A percentile compares a stretch with the other conserved stretches of the same genome.
Conservation (phyloP, 2,888 invertebrate species). For the Sthenelais limicola region DNA sequence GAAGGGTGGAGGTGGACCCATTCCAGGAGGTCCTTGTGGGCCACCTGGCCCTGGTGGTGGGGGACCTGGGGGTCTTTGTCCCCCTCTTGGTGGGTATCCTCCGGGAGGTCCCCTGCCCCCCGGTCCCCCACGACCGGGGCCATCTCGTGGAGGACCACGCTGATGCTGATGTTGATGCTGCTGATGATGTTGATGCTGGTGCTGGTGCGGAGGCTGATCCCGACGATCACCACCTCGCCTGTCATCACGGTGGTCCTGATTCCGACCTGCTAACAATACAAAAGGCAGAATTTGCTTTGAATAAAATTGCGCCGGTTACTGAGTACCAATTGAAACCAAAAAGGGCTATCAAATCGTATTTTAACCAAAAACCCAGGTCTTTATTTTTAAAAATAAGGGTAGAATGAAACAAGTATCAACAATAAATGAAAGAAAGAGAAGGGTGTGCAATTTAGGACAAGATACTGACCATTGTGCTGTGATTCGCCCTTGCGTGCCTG, state of each 20-base stretch:
- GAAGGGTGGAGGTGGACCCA: conserved; percentile 67
- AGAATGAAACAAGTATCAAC: too few species aligned
- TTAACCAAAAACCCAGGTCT: too few species aligned
- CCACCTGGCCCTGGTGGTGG: conserved; percentile 70
- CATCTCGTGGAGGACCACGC: conserved; percentile 19
- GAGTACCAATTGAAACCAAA: too few species aligned
- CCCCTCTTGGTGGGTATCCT: conserved; percentile 4
- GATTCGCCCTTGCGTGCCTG: conserved; percentile 44
- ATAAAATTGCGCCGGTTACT: too few species aligned
- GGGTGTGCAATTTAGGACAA: too few species aligned
- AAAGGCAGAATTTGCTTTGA: too few species aligned
- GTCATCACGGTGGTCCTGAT: conserved; percentile 22
- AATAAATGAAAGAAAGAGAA: too few species aligned
- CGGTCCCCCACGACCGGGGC: conserved; percentile 69
- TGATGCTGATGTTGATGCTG: conserved; percentile 40
- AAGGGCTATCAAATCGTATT: too few species aligned
- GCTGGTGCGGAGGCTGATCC: neutral
- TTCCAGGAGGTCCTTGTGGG: conserved; percentile 36
- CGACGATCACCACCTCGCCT: neutral
- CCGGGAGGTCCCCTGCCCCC: conserved; percentile 15
- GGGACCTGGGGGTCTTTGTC: conserved; percentile 42
- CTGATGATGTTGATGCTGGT: conserved; percentile 49
- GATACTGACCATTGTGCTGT: conserved; percentile 40
- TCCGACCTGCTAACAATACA: neutral
- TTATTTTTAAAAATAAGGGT: too few species aligned